These are phyloP conservation scores for Dasypogon diadema DNA, from an alignment of 2,888 invertebrate species.

Conservation along the genomic window DNA sequence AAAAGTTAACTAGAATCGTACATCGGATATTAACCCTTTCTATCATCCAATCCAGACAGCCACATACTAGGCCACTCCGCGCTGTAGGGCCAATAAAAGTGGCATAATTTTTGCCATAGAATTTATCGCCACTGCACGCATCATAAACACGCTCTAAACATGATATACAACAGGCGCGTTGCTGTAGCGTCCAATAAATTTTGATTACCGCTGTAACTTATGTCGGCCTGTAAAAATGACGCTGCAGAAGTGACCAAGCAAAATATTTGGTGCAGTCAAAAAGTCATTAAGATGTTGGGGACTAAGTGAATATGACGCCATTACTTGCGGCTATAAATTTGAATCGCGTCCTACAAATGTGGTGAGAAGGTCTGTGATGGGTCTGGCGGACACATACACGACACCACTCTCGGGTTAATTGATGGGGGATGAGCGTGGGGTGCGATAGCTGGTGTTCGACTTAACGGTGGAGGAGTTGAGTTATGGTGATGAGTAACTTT, in stretches of 20 bases:
- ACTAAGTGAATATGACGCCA: conserved; percentile 18
- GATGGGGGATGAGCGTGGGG: not conserved
- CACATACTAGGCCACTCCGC: conserved; percentile 10
- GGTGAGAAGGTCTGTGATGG: not conserved
- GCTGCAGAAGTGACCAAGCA: not conserved
- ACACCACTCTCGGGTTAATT: conserved; percentile 5
- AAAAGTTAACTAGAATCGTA: not conserved
- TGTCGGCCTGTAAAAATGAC: conserved; percentile 16
- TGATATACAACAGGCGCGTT: not conserved
- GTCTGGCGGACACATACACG: not conserved
- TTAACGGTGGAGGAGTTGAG: conserved; percentile 3
- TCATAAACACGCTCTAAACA: conserved; percentile 35
- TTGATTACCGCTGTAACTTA: conserved; percentile 30
- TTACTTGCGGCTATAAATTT: not conserved
- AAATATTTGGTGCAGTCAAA: conserved; percentile 12
- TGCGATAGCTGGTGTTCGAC: not conserved
- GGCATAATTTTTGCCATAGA: conserved; percentile 42
- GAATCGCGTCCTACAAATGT: not conserved
- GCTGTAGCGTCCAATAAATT: conserved; percentile 27
- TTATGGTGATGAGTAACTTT: conserved; percentile 26
- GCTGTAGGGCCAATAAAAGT: conserved; percentile 29
- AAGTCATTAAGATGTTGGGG: conserved; percentile 19
- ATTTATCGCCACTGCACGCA: conserved; percentile 42
- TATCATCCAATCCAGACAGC: conserved; percentile 4
- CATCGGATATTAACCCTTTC: conserved; percentile 39